Percentiles rank a stretch among this genome's conserved stretches.
phyloP scores from a whole-genome alignment of 2,113 vertebrate genomes.

The Aegithalos caudatus region DNA sequence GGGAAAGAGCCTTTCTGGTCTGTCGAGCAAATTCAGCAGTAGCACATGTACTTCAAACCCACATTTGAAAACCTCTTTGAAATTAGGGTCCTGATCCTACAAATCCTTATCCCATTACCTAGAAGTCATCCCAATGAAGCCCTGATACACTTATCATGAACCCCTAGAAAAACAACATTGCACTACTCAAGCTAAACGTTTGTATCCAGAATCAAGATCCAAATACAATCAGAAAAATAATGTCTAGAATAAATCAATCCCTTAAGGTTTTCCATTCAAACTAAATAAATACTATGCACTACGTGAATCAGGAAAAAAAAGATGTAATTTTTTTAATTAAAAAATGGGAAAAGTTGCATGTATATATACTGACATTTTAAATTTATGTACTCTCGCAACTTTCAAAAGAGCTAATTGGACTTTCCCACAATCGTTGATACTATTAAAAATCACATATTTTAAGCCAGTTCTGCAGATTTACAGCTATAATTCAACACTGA shows the following conservation, averaged over 20 bases:
- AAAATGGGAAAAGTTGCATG: background rate
- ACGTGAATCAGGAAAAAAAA: background rate
- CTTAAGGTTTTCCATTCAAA: background rate
- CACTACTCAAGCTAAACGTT: background rate
- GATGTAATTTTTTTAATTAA: rapidly evolving
- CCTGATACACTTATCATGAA: background rate
- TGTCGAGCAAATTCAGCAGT: constrained; percentile 41
- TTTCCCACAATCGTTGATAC: background rate
- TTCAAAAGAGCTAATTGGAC: background rate
- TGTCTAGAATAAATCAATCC: background rate
- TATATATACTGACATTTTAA: background rate
- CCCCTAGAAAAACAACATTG: background rate
- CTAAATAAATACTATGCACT: background rate
- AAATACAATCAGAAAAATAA: background rate
- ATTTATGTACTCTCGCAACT: background rate
- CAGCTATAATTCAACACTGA: background rate
- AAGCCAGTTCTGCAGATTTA: constrained; percentile 5
- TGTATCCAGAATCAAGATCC: background rate
- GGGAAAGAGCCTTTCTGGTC: constrained; percentile 36
- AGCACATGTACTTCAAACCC: constrained; percentile 8
- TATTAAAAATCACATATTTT: background rate
- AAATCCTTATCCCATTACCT: background rate
- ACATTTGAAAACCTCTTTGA: constrained; percentile 15
- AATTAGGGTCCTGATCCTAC: constrained; percentile 17
- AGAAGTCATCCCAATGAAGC: background rate